Evolutionary conservation across 2,797 vertebrate species (phyloP).

Genomic region (Mus caroli): DNA sequence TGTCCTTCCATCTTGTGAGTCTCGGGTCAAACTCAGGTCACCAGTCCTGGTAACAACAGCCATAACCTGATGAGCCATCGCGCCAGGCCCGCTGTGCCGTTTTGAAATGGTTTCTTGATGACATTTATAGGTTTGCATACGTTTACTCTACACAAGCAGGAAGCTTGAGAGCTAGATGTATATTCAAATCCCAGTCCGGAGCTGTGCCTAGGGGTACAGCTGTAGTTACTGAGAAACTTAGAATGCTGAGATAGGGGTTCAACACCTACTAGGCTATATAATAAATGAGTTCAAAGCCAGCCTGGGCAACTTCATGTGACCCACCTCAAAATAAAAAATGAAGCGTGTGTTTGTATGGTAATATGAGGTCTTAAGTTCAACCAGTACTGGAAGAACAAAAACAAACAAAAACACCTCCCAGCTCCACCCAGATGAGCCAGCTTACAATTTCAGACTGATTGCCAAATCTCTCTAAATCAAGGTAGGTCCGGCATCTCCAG

Average conservation of each 20-base stretch:
- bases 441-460: background rate
- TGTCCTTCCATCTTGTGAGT: background rate
- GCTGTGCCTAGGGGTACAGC: background rate
- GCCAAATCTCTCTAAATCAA: slow-evolving; percentile 1
- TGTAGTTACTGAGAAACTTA: background rate
- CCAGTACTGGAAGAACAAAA: background rate
- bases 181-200: slow-evolving; percentile 19
- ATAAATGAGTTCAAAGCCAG: background rate
- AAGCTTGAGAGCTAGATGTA: background rate
- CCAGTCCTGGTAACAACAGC: background rate
- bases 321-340: background rate
- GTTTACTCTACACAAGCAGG: background rate
- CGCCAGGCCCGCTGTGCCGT: too few relatives aligned
- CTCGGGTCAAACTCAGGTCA: background rate
- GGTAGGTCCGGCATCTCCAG: background rate
- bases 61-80: background rate
- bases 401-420: background rate
- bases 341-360: background rate
- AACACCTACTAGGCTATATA: background rate
- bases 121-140: background rate
- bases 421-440: background rate
- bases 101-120: slow-evolving; percentile 23
- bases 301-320: background rate
- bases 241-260: background rate
- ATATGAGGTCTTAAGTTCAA: background rate